Evolutionary conservation across 2,113 vertebrate genomes (phyloP).

Genomic region (Pteruthius melanotis): DNA sequence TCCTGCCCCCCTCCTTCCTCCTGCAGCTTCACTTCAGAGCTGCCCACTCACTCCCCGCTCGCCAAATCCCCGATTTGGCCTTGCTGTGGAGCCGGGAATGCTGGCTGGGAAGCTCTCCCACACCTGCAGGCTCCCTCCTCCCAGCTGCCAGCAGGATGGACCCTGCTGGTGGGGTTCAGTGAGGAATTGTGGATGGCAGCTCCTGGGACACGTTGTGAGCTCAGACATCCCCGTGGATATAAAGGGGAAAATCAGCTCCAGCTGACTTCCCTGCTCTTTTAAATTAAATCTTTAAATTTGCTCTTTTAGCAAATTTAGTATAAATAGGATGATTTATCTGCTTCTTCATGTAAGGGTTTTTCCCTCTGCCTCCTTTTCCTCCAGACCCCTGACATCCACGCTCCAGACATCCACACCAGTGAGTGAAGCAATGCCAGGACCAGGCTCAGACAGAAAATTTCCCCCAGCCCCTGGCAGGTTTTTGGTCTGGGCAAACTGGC

Average conservation of each 20-base stretch:
- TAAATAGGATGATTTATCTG: not conserved
- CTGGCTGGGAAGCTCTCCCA: not conserved
- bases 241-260: not conserved
- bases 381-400: not conserved
- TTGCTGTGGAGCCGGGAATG: not conserved
- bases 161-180: accelerated
- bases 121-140: not conserved
- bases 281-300: too few species aligned
- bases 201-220: not conserved
- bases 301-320: not conserved
- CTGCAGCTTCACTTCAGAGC: not conserved
- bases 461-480: not conserved
- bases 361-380: not conserved
- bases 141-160: not conserved
- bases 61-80: not conserved
- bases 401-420: not conserved
- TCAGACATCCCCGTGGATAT: not conserved
- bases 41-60: not conserved
- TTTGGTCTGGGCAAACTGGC: not conserved
- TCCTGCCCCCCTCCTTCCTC: not conserved
- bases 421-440: not conserved
- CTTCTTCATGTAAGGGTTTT: not conserved
- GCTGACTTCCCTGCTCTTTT: accelerated
- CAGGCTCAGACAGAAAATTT: not conserved
- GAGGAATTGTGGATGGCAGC: not conserved